phyloP scores from a whole-genome alignment of 2,113 vertebrate genomes.

The Planiliza haematocheilus region DNA sequence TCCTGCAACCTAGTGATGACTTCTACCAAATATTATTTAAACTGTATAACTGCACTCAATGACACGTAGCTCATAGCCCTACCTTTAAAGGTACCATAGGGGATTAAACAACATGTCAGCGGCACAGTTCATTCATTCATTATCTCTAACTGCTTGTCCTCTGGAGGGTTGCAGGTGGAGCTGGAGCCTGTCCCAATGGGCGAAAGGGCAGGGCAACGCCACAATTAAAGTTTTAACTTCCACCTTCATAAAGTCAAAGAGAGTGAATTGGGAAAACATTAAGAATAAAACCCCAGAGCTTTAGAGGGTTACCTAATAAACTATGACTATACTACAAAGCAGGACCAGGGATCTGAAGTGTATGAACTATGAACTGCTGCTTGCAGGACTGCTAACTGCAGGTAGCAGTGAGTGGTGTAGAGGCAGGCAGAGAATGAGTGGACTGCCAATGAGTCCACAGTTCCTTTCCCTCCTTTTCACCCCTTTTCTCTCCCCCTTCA shows the following conservation, averaged over 20 bases:
- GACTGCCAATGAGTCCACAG: conserved; percentile 67
- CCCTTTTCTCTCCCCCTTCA: conserved; percentile 58
- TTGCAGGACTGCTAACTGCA: conserved; percentile 39
- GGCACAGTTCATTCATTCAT: too few relatives aligned
- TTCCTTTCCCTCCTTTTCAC: conserved; percentile 52
- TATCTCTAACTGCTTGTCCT: too few relatives aligned
- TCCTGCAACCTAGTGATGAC: too few relatives aligned
- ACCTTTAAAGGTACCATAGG: not conserved
- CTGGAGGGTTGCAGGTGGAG: too few relatives aligned
- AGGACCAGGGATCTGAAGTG: not conserved
- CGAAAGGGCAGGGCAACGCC: too few relatives aligned
- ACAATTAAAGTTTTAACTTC: too few relatives aligned
- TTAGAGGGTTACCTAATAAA: not conserved
- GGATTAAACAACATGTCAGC: too few relatives aligned
- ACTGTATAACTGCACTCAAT: not conserved
- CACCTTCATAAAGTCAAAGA: too few relatives aligned
- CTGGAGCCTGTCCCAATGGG: too few relatives aligned
- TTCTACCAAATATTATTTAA: too few relatives aligned
- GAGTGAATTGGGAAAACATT: too few relatives aligned
- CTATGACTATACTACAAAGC: conserved; percentile 2
- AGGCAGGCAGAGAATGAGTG: conserved; percentile 40
- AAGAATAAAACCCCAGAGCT: too few relatives aligned
- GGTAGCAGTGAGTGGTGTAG: conserved; percentile 42
- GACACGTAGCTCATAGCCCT: not conserved
- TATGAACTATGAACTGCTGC: conserved; percentile 3